Percentiles rank a stretch among this genome's conserved stretches.
Evolutionary conservation across 2,113 vertebrate species (phyloP).

Genomic region (Eleginops maclovinus): DNA sequence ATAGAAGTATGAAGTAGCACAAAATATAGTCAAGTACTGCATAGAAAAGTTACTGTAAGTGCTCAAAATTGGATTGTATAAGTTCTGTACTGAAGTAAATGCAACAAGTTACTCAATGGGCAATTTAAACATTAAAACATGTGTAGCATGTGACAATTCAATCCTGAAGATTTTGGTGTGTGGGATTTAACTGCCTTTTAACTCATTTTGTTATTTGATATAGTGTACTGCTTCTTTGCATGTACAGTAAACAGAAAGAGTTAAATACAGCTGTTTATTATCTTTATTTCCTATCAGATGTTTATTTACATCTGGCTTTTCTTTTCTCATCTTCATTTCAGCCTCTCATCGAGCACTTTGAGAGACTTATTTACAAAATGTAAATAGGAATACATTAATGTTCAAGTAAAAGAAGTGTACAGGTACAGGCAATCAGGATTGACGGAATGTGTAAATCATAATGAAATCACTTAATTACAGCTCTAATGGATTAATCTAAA

Average conservation of each 20-base stretch:
- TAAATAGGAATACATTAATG: slow-evolving; percentile 21
- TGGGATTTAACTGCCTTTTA: no score
- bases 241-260: not conserved
- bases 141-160: not conserved
- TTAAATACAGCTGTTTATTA: no score
- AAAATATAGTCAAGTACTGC: no score
- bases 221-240: not conserved
- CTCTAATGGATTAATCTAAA: slow-evolving; percentile 38
- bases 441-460: slow-evolving; percentile 18
- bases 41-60: no score
- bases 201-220: not conserved
- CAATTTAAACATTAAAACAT: not conserved
- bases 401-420: slow-evolving; percentile 32
- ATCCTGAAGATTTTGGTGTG: no score
- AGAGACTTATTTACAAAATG: slow-evolving; percentile 4
- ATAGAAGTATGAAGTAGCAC: no score
- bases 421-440: not conserved
- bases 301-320: slow-evolving; percentile 5
- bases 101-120: not conserved
- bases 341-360: slow-evolving; percentile 8
- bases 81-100: no score
- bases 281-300: slow-evolving; percentile 5
- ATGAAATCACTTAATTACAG: slow-evolving; percentile 43
- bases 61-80: no score
- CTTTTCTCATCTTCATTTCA: not conserved